Evolutionary conservation across 2,797 vertebrate genomes (phyloP).

Genomic region (Tokudaia muenninki): DNA sequence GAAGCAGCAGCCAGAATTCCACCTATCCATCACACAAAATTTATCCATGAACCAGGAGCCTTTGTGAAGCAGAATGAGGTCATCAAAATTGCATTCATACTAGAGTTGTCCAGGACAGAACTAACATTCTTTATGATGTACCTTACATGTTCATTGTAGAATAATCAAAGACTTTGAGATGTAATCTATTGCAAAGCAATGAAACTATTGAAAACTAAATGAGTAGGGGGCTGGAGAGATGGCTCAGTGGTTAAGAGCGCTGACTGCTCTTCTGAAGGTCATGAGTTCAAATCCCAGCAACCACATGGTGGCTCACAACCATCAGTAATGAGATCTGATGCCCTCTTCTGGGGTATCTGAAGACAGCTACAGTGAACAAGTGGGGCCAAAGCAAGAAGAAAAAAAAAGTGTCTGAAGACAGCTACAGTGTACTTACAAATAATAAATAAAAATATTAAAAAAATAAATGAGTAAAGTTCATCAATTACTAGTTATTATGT

Average conservation of each 20-base stretch:
- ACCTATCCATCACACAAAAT: not conserved
- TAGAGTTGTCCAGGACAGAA: not conserved
- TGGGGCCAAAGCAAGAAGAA: too few relatives aligned
- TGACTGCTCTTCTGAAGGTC: too few relatives aligned
- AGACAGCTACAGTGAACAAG: too few relatives aligned
- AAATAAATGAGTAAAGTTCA: not conserved
- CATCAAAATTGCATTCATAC: not conserved
- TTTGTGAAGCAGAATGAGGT: not conserved
- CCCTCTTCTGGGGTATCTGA: too few relatives aligned
- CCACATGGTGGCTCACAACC: too few relatives aligned
- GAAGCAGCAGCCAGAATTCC: not conserved
- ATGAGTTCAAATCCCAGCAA: too few relatives aligned
- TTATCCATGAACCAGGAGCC: not conserved
- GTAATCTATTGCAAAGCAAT: not conserved
- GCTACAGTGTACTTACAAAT: too few relatives aligned
- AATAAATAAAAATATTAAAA: too few relatives aligned
- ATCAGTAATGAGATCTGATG: too few relatives aligned
- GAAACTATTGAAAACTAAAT: not conserved
- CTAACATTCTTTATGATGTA: not conserved
- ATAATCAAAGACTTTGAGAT: not conserved
- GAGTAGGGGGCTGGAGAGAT: too few relatives aligned
- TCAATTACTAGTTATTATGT: slow-evolving; percentile 12
- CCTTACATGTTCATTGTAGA: not conserved
- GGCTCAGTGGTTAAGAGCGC: too few relatives aligned
- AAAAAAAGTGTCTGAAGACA: too few relatives aligned